Evolutionary conservation across 2,797 vertebrate genomes (phyloP).

Genomic region (Chiroxiphia lanceolata): DNA sequence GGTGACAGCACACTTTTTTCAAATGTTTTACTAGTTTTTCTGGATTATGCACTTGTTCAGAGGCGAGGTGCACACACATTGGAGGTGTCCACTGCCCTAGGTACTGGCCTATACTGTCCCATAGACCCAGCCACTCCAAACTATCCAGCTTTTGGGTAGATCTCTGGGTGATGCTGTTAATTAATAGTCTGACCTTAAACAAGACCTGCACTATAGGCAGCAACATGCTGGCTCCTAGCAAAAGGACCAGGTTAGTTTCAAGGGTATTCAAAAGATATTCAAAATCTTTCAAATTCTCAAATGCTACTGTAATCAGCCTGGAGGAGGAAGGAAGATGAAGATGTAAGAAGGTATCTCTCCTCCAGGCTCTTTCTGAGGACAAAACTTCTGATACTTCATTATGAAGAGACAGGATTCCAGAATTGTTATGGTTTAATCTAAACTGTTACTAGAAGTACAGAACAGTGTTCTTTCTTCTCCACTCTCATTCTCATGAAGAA

Average conservation of each 20-base stretch:
- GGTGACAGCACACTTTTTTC: background rate
- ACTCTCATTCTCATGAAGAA: background rate
- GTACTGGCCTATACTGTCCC: background rate
- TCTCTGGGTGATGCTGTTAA: background rate
- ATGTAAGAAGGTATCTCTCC: background rate
- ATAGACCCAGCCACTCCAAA: background rate
- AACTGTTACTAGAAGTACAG: background rate
- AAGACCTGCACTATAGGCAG: background rate
- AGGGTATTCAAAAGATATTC: background rate
- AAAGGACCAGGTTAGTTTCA: background rate
- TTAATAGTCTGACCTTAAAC: background rate
- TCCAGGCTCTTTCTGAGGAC: background rate
- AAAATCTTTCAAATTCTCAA: background rate
- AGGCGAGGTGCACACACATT: background rate
- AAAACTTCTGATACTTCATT: background rate
- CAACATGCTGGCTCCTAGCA: background rate
- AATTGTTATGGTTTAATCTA: background rate
- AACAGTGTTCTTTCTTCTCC: background rate
- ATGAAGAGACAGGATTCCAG: background rate
- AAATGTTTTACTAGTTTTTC: background rate
- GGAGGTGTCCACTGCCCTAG: too few species aligned
- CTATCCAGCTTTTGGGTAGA: background rate
- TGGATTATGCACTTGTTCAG: background rate
- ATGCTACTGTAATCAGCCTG: background rate
- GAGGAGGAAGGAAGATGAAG: background rate